A percentile compares a stretch with the other conserved stretches of the same genome.
phyloP scores from a whole-genome alignment of 2,113 vertebrate genomes.

The Prionailurus bengalensis region DNA sequence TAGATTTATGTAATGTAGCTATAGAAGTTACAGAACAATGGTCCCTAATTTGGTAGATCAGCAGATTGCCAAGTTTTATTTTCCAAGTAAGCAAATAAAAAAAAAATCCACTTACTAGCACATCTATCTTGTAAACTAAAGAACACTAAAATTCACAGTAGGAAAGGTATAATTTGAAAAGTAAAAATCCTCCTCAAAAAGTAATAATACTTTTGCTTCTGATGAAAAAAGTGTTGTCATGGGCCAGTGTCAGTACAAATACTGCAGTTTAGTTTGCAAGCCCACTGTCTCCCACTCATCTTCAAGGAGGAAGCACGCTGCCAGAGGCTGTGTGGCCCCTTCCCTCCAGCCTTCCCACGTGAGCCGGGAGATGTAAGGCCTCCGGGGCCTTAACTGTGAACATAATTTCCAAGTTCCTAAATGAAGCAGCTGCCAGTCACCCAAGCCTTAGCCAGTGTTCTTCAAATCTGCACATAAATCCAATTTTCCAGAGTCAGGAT shows the following conservation, averaged over 20 bases:
- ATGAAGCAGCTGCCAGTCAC: not conserved
- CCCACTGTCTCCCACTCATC: not conserved
- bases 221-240: not conserved
- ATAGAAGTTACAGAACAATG: not conserved
- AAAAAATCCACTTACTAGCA: not conserved
- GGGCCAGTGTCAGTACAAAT: not conserved
- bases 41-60: not conserved
- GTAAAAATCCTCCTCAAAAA: not conserved
- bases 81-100: not conserved
- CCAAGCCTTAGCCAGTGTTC: not conserved
- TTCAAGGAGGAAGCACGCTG: fast-evolving
- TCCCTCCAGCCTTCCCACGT: not conserved
- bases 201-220: not conserved
- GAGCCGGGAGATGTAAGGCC: not conserved
- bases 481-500: slow-evolving; percentile 35
- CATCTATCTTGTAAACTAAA: not conserved
- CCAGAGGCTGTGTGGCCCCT: not conserved
- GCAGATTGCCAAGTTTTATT: not conserved
- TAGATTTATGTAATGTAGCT: not conserved
- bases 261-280: not conserved
- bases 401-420: not conserved
- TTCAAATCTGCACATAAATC: slow-evolving; percentile 53
- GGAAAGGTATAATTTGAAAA: not conserved
- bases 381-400: not conserved
- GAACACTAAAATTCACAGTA: not conserved